Conservation (phyloP, 53 echinoderm and acorn worm species). For the Luidia sarsii region DNA sequence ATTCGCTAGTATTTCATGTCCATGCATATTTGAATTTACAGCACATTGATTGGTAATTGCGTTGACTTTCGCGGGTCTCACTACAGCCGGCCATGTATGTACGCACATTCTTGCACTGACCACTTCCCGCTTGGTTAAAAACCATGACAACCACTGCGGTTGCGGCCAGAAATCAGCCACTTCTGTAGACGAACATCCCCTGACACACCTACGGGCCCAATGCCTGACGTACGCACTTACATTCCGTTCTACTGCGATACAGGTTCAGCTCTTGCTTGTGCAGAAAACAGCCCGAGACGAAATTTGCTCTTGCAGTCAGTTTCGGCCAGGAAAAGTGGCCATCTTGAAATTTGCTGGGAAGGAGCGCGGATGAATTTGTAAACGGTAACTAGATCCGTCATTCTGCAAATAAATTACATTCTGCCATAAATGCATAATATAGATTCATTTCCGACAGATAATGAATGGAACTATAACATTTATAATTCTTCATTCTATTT, state of each 20-base stretch:
- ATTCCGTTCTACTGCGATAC: background rate
- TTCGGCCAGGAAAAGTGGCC: conserved; percentile 24
- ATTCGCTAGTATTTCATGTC: too few species aligned
- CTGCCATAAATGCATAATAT: background rate
- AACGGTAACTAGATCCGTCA: conserved; percentile 3
- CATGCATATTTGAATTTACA: too few species aligned
- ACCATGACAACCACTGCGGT: conserved; percentile 56
- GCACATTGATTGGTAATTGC: too few species aligned
- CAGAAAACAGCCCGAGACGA: conserved; percentile 25
- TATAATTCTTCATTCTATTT: background rate
- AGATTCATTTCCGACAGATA: too few species aligned
- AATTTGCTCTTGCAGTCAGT: background rate
- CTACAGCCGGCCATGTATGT: too few species aligned
- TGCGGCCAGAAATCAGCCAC: background rate
- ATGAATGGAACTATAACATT: background rate
- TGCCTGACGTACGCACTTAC: conserved; percentile 18
- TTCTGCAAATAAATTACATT: background rate
- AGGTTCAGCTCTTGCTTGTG: conserved; percentile 18
- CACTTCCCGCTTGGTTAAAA: conserved; percentile 61
- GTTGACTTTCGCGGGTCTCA: too few species aligned
- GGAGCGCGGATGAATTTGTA: conserved; percentile 27
- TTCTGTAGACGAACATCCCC: background rate
- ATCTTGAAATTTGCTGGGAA: conserved; percentile 38
- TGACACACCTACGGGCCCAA: background rate
- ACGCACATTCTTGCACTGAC: background rate